Evolutionary conservation across 2,113 vertebrate genomes (phyloP).

Genomic region (Phrynocephalus versicolor): DNA sequence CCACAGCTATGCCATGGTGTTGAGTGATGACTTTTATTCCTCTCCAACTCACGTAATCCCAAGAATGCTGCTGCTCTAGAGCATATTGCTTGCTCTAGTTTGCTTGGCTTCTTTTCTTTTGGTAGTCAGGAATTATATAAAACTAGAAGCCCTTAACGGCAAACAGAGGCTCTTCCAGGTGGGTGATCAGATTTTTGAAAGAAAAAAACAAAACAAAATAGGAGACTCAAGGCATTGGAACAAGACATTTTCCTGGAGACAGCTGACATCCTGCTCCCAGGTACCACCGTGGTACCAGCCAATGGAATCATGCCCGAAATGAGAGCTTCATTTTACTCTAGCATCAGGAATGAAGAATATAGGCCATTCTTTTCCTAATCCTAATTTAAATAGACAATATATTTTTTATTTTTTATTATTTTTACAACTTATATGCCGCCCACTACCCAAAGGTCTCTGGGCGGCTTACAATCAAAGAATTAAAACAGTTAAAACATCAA

Average conservation of each 20-base stretch:
- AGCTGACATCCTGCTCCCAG: neutral
- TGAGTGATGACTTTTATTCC: constrained; percentile 61
- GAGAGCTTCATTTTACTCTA: neutral
- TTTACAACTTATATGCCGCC: no score
- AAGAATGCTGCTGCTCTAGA: constrained; percentile 60
- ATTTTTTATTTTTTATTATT: neutral
- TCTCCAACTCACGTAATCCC: constrained; percentile 54
- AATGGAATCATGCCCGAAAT: neutral
- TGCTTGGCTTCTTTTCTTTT: constrained; percentile 53
- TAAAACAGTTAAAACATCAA: no score
- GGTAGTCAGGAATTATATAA: constrained; percentile 62
- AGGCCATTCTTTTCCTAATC: neutral
- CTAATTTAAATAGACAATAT: neutral
- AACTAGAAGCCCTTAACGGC: constrained; percentile 55
- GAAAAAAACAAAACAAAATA: constrained; percentile 49
- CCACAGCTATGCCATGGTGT: constrained; percentile 35
- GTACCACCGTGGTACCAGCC: neutral
- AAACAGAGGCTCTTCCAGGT: constrained; percentile 71
- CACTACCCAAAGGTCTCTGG: no score
- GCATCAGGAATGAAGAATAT: neutral
- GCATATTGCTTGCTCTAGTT: constrained; percentile 43
- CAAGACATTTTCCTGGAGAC: constrained; percentile 40
- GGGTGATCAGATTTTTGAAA: constrained; percentile 54
- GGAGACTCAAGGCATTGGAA: constrained; percentile 49
- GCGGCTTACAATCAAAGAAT: no score